These are phyloP conservation scores for Lissocephala sabroskyi DNA, from an alignment of 2,888 invertebrate species.

Conservation along the genomic window DNA sequence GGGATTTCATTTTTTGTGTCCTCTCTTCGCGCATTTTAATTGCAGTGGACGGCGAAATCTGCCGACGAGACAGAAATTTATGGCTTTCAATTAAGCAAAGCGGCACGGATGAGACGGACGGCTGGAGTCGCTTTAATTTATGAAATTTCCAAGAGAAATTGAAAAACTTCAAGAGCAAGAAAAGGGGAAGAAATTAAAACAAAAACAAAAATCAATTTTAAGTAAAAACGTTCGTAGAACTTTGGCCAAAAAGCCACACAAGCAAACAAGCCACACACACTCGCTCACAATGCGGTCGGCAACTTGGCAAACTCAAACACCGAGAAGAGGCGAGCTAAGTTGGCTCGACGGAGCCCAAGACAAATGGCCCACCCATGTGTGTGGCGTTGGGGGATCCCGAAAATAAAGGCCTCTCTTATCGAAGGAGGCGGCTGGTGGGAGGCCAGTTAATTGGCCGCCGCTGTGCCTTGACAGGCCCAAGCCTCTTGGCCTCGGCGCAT, in stretches of 20 bases:
- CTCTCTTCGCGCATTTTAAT: no score
- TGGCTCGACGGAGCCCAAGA: no score
- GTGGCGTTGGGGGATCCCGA: no score
- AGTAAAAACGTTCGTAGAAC: constrained; percentile 10
- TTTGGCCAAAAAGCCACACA: constrained; percentile 17
- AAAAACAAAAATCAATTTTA: constrained; percentile 17
- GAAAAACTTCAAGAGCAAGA: background rate
- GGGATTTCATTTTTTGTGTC: no score
- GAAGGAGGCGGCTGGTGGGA: no score
- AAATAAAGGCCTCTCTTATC: no score
- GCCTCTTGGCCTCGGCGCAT: constrained; percentile 16
- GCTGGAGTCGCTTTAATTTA: background rate
- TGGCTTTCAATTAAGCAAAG: no score
- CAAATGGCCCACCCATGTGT: no score
- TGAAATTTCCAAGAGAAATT: constrained; percentile 1
- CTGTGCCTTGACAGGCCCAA: constrained; percentile 13
- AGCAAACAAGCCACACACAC: constrained; percentile 8
- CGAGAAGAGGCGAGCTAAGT: no score
- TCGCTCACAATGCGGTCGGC: constrained; percentile 12
- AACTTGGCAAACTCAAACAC: constrained; percentile 16
- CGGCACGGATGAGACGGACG: no score
- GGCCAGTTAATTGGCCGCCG: constrained; percentile 28
- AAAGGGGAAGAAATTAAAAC: background rate
- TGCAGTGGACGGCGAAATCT: no score
- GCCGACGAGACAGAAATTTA: no score